Base-by-base conservation (phyloP, 2,797 vertebrate genomes). In the Labeo calbasu region DNA sequence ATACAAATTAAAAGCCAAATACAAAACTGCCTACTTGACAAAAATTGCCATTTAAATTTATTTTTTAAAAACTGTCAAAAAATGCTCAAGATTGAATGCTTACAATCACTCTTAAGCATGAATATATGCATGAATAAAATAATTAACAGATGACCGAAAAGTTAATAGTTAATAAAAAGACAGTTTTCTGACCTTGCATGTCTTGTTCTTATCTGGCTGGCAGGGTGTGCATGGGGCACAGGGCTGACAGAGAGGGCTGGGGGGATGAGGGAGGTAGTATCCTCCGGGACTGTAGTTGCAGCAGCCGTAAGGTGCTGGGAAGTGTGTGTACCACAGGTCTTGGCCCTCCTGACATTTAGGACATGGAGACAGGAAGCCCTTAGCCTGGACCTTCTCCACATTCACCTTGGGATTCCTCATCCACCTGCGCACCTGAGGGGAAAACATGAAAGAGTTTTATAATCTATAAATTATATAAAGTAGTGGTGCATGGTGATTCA, bases 391-490 rank as follows among this genome's bases (percentile, higher is more conserved):
- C 89, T 98, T 98, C 90, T 99, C 97, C 89, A 94, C 92, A 2
- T 92, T 96, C 85, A 97, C 96, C 93, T 97, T 96, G 0, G 97
- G 97, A 87, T 95, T 98, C 82, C 96, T 95, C 94, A 99, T 98
- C 98, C 98, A 99, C 91, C 97, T 92, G 79, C 97, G 95, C 84
- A 99, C 97, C 97, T 99, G 88, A 21, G 87, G 83, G 61, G n/a
- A 69, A 79, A 79, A 51, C 70, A 50, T 17, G 5, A 68, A 69
- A 53, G 6, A 17, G 40, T 63, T 53, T 69, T 57, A 65, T 7
- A 43, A 69, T 43, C n/a, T 36, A 19, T 76, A 59, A 19, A 28
- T 76, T 28, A 76, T 61, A 76, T 6, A 70, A 46, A 15, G 5
- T 10, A 40, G 15, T 25, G 36, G 15, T 14, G 21, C 5, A 23